Percentiles rank a stretch among this genome's conserved stretches.
Evolutionary conservation across 2,797 vertebrate species (phyloP).

Genomic region (Coregonus ussuriensis): DNA sequence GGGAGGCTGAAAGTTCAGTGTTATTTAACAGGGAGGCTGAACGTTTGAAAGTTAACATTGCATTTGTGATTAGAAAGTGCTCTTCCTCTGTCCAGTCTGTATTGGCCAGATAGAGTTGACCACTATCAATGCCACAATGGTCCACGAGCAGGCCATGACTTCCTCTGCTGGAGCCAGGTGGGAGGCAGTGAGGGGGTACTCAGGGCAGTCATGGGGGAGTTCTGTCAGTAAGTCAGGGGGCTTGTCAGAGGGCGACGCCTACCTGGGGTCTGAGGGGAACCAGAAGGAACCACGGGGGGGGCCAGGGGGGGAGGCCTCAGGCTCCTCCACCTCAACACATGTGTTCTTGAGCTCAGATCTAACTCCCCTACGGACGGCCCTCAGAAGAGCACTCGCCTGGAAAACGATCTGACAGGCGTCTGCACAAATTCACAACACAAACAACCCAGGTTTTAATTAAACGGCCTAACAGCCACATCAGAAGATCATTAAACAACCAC

Average conservation of each 20-base stretch:
- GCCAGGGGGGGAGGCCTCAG: background rate
- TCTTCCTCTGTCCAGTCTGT: background rate
- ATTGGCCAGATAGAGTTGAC: background rate
- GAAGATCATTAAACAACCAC: conserved; percentile 40
- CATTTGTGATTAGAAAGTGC: background rate
- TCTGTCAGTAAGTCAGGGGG: conserved; percentile 23
- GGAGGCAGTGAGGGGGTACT: background rate
- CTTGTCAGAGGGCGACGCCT: conserved; percentile 3
- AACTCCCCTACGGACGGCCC: conserved; percentile 39
- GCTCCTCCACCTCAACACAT: conserved; percentile 31
- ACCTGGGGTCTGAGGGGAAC: background rate
- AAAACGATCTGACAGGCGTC: conserved; percentile 29
- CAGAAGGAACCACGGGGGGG: background rate
- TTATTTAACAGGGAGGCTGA: too few species aligned
- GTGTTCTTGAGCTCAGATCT: conserved; percentile 29
- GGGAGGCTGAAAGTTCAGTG: too few species aligned
- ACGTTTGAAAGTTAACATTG: background rate
- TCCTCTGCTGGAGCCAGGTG: background rate
- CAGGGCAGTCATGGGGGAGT: conserved; percentile 35
- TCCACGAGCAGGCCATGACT: background rate
- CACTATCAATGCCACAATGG: background rate
- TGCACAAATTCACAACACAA: conserved; percentile 51
- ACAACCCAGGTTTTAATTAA: conserved; percentile 57
- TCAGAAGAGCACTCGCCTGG: conserved; percentile 21
- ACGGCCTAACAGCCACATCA: conserved; percentile 40